These are phyloP conservation scores for Leptopterna dolabrata DNA, from an alignment of 2,888 invertebrate genomes.

Conservation along the genomic window DNA sequence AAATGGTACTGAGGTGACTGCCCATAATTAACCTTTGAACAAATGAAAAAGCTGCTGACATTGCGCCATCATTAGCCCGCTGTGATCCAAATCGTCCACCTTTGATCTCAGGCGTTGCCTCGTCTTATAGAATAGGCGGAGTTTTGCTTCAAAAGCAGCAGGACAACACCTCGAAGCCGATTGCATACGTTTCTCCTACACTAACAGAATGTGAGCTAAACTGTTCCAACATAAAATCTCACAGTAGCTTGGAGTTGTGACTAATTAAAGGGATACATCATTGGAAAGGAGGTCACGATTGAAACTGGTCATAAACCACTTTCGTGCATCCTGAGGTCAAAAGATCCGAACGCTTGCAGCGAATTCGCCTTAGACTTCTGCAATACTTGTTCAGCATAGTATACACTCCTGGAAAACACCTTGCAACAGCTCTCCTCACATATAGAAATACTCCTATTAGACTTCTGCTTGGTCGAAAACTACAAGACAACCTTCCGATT, in stretches of 20 bases:
- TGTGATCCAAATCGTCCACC: background rate
- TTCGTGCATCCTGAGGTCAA: background rate
- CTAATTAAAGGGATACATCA: background rate
- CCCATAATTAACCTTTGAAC: slow-evolving; percentile 25
- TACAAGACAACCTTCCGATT: too few relatives aligned
- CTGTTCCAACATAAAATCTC: slow-evolving; percentile 1
- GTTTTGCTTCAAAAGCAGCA: slow-evolving; percentile 2
- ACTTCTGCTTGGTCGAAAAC: background rate
- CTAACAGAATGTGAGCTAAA: background rate
- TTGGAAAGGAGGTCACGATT: background rate
- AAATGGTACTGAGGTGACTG: slow-evolving; percentile 24
- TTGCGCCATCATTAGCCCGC: background rate
- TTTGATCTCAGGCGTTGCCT: background rate
- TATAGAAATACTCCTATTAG: too few relatives aligned
- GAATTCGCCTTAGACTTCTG: background rate
- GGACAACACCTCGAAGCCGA: too few relatives aligned
- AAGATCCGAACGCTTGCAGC: background rate
- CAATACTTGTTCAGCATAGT: background rate
- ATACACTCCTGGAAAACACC: background rate
- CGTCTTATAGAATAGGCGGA: background rate
- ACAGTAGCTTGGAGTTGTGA: slow-evolving; percentile 31
- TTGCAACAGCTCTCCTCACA: too few relatives aligned
- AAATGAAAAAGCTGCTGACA: slow-evolving; percentile 1
- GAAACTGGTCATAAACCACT: slow-evolving; percentile 29
- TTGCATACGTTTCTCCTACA: slow-evolving; percentile 17